Conservation (phyloP, 2,888 invertebrate genomes). For the Apoda limacodes region DNA sequence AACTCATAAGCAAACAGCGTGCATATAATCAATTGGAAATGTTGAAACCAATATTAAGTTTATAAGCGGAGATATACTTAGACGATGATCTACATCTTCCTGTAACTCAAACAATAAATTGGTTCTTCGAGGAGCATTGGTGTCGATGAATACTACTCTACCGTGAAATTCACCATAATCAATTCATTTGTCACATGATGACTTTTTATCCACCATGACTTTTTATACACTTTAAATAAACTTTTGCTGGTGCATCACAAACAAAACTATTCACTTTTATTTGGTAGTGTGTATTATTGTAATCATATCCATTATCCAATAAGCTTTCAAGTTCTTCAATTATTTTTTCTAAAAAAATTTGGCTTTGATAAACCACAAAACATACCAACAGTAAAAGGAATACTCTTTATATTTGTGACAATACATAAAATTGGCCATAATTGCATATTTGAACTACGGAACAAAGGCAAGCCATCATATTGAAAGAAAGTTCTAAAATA, state of each 20-base stretch:
- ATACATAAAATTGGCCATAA: slow-evolving; percentile 1
- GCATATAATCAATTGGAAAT: slow-evolving; percentile 3
- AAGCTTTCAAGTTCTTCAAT: background rate
- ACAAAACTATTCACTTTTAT: slow-evolving; percentile 3
- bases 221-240: slow-evolving; percentile 2
- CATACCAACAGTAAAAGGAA: background rate
- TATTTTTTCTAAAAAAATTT: slow-evolving; percentile 1
- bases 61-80: background rate
- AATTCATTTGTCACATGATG: slow-evolving; percentile 2
- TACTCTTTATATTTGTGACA: background rate
- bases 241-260: slow-evolving; percentile 2
- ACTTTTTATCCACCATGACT: slow-evolving; percentile 3
- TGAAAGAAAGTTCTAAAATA: too few relatives aligned
- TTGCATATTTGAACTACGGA: background rate
- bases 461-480: background rate
- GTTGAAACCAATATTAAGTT: background rate
- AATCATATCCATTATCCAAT: background rate
- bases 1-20: slow-evolving; percentile 2
- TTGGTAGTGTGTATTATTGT: background rate
- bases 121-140: background rate
- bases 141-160: background rate
- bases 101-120: background rate
- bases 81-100: background rate
- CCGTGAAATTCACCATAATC: slow-evolving; percentile 2
- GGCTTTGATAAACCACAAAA: background rate